Evolutionary conservation across 1,140 invertebrate species (phyloP).

Genomic region (Triops cancriformis): DNA sequence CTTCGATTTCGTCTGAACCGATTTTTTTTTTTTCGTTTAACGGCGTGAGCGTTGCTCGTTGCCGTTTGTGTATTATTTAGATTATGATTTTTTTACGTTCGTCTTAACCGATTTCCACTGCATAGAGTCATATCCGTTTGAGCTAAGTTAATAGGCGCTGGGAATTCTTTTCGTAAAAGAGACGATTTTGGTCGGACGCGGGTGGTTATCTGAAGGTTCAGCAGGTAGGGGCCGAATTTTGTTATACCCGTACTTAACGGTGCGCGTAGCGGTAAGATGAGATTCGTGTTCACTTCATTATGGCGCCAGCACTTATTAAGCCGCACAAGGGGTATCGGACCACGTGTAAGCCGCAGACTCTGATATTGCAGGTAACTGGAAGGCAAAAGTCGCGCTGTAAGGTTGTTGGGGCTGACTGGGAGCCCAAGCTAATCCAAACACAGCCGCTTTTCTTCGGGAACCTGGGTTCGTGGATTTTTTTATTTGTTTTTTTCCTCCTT

Average conservation of each 20-base stretch:
- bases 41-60: no score
- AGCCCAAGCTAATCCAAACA: not conserved
- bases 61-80: no score
- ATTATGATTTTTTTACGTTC: no score
- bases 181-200: no score
- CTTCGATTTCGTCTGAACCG: no score
- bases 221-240: not conserved
- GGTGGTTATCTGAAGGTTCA: not conserved
- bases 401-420: not conserved
- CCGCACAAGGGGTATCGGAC: not conserved
- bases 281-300: slow-evolving; percentile 5
- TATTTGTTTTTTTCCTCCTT: not conserved
- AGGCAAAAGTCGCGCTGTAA: not conserved
- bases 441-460: not conserved
- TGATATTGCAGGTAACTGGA: not conserved
- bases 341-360: not conserved
- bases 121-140: no score
- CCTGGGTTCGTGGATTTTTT: not conserved
- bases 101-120: no score
- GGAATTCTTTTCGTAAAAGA: no score
- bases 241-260: not conserved
- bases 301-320: not conserved
- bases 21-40: no score
- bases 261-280: not conserved
- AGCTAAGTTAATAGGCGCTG: no score